A percentile compares a stretch with the other conserved stretches of the same genome.
Conservation (phyloP, 1,140 invertebrate genomes). For the Rhagoletis zephyria region DNA sequence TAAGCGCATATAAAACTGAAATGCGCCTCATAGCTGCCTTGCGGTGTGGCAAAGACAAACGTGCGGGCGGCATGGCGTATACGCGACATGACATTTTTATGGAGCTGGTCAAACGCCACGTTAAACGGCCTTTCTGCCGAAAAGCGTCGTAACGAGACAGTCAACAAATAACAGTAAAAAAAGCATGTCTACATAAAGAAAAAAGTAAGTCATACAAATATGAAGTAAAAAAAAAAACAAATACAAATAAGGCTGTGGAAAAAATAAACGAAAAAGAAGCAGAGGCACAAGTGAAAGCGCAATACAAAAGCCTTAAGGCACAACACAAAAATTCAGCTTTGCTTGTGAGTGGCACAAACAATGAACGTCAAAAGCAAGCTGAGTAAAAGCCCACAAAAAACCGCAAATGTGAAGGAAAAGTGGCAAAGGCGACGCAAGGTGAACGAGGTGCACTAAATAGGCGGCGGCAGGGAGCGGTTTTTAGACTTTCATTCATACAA, state of each 20-base stretch:
- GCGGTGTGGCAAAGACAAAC: neutral
- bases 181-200: neutral
- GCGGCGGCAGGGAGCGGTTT: neutral
- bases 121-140: slow-evolving; percentile 24
- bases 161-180: slow-evolving; percentile 32
- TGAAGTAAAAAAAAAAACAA: neutral
- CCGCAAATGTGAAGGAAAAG: neutral
- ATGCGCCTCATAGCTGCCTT: neutral
- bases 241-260: neutral
- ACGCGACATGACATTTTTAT: slow-evolving; percentile 52
- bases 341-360: slow-evolving; percentile 40
- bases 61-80: slow-evolving; percentile 21
- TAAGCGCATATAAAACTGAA: neutral
- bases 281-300: neutral
- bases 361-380: neutral
- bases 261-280: neutral
- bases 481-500: slow-evolving; percentile 30
- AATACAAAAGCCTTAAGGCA: slow-evolving; percentile 24
- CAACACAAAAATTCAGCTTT: neutral
- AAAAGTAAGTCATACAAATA: neutral
- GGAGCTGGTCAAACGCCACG: slow-evolving; percentile 43
- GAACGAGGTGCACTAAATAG: neutral
- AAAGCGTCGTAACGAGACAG: slow-evolving; percentile 26
- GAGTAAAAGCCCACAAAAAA: neutral
- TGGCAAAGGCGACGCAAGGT: neutral